Percentiles rank a stretch among this genome's conserved stretches.
Conservation (phyloP, 2,113 vertebrate species). For the Tretioscincus oriximinensis region DNA sequence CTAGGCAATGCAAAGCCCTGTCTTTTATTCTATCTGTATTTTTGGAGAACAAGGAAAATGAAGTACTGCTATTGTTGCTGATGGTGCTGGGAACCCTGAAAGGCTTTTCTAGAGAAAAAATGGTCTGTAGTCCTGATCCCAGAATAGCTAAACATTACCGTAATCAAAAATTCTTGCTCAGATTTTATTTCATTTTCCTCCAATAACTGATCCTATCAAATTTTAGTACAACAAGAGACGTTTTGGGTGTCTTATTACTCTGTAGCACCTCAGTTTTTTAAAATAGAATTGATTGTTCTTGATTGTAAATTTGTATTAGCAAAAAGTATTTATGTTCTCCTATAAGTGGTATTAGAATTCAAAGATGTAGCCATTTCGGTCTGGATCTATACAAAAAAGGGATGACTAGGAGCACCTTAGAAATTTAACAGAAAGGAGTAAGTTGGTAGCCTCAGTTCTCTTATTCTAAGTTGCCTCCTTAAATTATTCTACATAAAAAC, state of each 20-base stretch:
- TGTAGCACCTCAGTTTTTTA: conserved; percentile 3
- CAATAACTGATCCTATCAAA: background rate
- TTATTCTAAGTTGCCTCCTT: background rate
- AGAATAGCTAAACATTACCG: background rate
- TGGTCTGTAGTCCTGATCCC: background rate
- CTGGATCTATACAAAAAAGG: too few species aligned
- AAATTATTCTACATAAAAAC: conserved; percentile 8
- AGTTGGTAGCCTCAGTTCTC: too few species aligned
- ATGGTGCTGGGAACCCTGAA: conserved; percentile 23
- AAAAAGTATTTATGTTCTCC: conserved; percentile 5
- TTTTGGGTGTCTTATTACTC: background rate
- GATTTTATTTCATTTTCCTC: background rate
- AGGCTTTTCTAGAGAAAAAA: background rate
- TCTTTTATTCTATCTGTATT: background rate
- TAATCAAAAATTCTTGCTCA: conserved; percentile 1
- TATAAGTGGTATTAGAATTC: background rate
- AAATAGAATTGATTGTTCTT: conserved; percentile 25
- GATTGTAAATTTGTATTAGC: conserved; percentile 22
- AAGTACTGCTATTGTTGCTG: background rate
- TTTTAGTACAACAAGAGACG: background rate
- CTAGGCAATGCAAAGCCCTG: background rate
- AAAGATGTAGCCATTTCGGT: too few species aligned
- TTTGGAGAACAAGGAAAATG: background rate
- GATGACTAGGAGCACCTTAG: too few species aligned
- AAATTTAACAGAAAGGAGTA: too few species aligned